Evolutionary conservation across 2,113 vertebrate species (phyloP).

Genomic region (Corythoichthys haematopterus): DNA sequence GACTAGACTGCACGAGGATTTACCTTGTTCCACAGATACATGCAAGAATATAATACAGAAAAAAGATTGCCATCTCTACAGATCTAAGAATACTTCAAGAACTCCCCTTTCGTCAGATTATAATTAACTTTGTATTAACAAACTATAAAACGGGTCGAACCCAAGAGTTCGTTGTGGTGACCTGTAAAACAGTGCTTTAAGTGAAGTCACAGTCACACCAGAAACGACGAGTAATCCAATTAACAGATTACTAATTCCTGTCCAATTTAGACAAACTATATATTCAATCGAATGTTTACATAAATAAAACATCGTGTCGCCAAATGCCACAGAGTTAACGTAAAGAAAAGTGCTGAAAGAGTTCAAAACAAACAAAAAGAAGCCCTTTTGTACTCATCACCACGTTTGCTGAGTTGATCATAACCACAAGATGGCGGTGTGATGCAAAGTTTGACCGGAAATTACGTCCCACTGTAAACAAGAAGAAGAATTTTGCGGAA

Average conservation of each 20-base stretch:
- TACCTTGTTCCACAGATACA: conserved; percentile 52
- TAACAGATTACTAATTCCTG: conserved; percentile 69
- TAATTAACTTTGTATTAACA: neutral
- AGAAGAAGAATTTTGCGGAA: conserved; percentile 28
- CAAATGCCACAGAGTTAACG: neutral
- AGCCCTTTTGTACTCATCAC: neutral
- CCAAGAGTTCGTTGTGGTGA: conserved; percentile 20
- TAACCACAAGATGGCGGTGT: conserved; percentile 34
- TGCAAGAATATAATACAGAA: conserved; percentile 14
- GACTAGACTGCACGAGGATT: conserved; percentile 8
- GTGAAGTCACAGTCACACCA: conserved; percentile 19
- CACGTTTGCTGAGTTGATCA: neutral
- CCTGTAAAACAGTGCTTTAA: conserved; percentile 14
- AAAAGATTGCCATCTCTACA: conserved; percentile 32
- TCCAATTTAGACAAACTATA: conserved; percentile 50
- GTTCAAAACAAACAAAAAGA: neutral
- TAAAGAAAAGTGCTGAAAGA: neutral
- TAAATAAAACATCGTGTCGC: neutral
- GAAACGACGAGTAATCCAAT: conserved; percentile 63
- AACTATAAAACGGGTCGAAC: neutral
- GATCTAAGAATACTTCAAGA: conserved; percentile 1
- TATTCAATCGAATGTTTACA: neutral
- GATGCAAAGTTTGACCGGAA: conserved; percentile 23
- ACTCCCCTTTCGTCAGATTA: conserved; percentile 3
- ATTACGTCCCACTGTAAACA: neutral